phyloP scores from a whole-genome alignment of 2,113 vertebrate species.

The Gopherus evgoodei region DNA sequence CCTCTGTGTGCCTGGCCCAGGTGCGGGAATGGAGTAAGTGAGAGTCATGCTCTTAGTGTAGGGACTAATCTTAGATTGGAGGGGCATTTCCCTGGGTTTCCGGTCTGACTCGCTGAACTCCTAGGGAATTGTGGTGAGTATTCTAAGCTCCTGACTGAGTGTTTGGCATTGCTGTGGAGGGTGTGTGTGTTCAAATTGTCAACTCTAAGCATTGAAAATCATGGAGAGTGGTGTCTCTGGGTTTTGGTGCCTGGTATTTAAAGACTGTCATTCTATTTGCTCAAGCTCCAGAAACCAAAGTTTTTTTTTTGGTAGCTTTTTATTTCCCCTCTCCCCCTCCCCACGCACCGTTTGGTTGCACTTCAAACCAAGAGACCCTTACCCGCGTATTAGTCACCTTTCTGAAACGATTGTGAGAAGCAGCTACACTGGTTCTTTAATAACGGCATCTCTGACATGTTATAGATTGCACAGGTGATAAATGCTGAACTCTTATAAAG shows the following conservation, averaged over 20 bases:
- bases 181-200: no score
- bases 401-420: conserved; percentile 1
- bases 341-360: neutral
- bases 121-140: no score
- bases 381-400: conserved; percentile 6
- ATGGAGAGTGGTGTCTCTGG: neutral
- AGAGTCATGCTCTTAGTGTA: no score
- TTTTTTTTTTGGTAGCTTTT: neutral
- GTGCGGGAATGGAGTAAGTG: no score
- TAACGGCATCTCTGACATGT: neutral
- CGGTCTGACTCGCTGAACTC: no score
- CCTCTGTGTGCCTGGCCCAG: no score
- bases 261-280: neutral
- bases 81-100: no score
- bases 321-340: neutral
- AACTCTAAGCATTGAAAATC: neutral
- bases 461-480: neutral
- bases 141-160: no score
- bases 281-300: neutral
- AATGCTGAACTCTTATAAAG: neutral
- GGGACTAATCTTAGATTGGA: no score
- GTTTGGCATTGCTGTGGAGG: no score
- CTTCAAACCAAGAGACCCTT: neutral
- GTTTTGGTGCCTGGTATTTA: neutral
- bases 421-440: neutral